phyloP scores from a whole-genome alignment of 2,888 invertebrate species.

The Cerastis leucographa region DNA sequence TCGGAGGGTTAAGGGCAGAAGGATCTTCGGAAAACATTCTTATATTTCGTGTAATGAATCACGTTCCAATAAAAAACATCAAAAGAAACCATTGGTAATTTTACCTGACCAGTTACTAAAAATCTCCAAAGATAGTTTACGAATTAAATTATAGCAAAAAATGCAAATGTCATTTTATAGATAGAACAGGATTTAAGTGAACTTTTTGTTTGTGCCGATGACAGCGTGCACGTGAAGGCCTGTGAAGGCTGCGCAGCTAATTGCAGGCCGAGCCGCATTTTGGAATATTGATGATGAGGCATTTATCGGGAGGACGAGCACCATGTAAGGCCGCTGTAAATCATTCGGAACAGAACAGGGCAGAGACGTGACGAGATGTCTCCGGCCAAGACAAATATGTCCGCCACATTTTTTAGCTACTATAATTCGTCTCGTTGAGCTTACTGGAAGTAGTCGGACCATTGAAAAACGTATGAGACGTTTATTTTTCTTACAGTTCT shows the following conservation, averaged over 20 bases:
- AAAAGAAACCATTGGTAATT: slow-evolving; percentile 27
- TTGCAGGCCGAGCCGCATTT: slow-evolving; percentile 89
- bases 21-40: slow-evolving; percentile 29
- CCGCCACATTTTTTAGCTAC: slow-evolving; percentile 84
- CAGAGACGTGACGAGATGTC: slow-evolving; percentile 89
- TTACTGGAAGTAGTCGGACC: slow-evolving; percentile 76
- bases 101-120: slow-evolving; percentile 46
- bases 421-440: slow-evolving; percentile 83
- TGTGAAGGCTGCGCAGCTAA: slow-evolving; percentile 89
- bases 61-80: slow-evolving; percentile 30
- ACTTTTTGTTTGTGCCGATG: slow-evolving; percentile 84
- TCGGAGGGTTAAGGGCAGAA: slow-evolving; percentile 30
- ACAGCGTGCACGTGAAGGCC: slow-evolving; percentile 85
- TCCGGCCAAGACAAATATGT: slow-evolving; percentile 87
- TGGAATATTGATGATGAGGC: slow-evolving; percentile 90
- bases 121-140: slow-evolving; percentile 62
- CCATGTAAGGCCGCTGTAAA: slow-evolving; percentile 89
- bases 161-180: slow-evolving; percentile 84
- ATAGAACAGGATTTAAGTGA: slow-evolving; percentile 86
- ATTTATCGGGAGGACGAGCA: slow-evolving; percentile 89
- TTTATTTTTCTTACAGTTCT: slow-evolving; percentile 69
- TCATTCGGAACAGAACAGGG: slow-evolving; percentile 87
- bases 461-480: slow-evolving; percentile 73
- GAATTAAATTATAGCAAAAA: slow-evolving; percentile 73
- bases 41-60: slow-evolving; percentile 41